Evolutionary conservation across 1,140 invertebrate species (phyloP), one percentile per base, ranked within the genome.

Genomic region (Sarcophaga peregrina): DNA sequence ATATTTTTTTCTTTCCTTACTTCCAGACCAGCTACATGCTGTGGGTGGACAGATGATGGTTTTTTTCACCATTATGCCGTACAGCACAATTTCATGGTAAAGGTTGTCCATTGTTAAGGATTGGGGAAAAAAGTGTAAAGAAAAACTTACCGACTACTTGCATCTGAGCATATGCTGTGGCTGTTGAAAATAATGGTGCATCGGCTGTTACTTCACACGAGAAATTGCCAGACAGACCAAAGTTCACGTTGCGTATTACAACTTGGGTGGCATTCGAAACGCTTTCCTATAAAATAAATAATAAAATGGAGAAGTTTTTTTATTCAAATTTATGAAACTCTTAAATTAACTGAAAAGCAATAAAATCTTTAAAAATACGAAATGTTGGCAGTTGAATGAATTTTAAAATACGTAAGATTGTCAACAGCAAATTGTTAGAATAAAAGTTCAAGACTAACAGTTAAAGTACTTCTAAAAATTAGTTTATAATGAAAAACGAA

Each of bases 181-280:
- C 92, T 0, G 95, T 96, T 20, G 93, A 93, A 86, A 96, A 96
- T 46, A 93, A 93, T 8, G 95, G 95, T 6, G 93, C 93, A 86
- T 96, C 96, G 8, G 95, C 95, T 0, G 95, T 96, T 68, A 97
- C 95, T 92, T 97, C 96, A 88, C 96, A 97, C 87, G 93, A 95
- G 91, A 96, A 96, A 90, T 94, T 95, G n/a, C 96, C 96, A 47
- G 95, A 94, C 47, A 96, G 91, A 52, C 92, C 92, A 82, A 96
- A 94, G 82, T 94, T 94, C 83, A 96, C 93, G 82, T 94, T 92
- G 82, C 92, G 91, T 74, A 97, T 92, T 20, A 94, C 92, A 58
- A 97, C 95, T 91, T 95, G 93, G 46, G 93, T 95, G 13, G 93
- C 93, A 87, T 96, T 96, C 2, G 95, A 96, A 81, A 91, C 91